Evolutionary conservation across 2,113 vertebrate genomes (phyloP).

Genomic region (Leptocoma aspasia): DNA sequence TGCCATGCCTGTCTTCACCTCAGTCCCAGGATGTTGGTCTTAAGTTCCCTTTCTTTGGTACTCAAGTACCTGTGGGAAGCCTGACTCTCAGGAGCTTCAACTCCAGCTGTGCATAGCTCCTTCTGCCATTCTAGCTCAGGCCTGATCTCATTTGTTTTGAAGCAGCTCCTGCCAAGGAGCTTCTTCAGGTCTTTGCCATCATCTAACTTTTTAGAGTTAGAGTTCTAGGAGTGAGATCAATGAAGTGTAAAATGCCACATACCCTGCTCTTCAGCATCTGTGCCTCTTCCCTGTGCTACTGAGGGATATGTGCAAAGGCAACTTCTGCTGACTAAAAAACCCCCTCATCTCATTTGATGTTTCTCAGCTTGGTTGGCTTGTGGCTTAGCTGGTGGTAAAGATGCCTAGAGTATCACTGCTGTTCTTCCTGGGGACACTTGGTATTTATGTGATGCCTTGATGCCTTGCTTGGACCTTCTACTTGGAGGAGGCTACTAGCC

Average conservation of each 20-base stretch:
- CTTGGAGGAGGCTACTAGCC: background rate
- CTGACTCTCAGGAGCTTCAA: background rate
- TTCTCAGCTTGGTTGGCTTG: background rate
- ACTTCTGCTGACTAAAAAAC: background rate
- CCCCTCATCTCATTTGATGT: background rate
- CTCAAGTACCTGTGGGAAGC: background rate
- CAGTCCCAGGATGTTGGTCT: background rate
- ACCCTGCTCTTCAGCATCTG: background rate
- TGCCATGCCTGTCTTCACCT: fast-evolving
- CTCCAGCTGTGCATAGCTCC: background rate
- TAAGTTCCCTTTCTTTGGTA: background rate
- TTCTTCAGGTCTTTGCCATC: background rate
- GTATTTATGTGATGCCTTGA: background rate
- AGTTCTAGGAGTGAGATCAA: background rate
- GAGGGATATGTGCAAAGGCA: background rate
- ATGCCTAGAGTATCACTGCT: background rate
- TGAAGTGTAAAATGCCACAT: background rate
- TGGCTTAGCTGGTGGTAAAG: background rate
- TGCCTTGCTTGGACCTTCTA: background rate
- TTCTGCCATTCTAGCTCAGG: background rate
- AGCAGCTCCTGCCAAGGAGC: background rate
- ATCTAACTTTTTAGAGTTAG: background rate
- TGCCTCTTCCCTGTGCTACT: background rate
- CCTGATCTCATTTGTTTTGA: background rate
- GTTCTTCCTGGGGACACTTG: background rate